Percentiles rank a stretch among this genome's conserved stretches.
These are phyloP conservation scores for Eremobia ochroleuca DNA, from an alignment of 2,888 invertebrate genomes.

Conservation along the genomic window DNA sequence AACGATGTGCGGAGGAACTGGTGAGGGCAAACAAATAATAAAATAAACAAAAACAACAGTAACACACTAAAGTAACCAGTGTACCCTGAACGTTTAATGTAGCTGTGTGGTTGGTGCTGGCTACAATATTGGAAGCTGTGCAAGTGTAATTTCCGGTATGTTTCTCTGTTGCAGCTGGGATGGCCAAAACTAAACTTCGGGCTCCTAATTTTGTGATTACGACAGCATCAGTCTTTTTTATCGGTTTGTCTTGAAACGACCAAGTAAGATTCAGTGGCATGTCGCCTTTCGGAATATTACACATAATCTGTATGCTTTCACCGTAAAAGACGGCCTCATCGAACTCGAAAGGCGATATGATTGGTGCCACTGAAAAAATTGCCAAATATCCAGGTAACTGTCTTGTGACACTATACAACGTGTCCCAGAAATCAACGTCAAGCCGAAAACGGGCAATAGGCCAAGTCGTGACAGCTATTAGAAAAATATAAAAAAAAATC, in stretches of 20 bases:
- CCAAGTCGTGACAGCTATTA: too few species aligned
- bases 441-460: too few species aligned
- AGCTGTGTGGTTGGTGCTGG: constrained; percentile 92
- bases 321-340: constrained; percentile 90
- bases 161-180: constrained; percentile 92
- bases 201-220: constrained; percentile 91
- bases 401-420: constrained; percentile 29
- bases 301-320: constrained; percentile 91
- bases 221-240: constrained; percentile 84
- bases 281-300: constrained; percentile 93
- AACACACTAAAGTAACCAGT: constrained; percentile 74
- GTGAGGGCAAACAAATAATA: constrained; percentile 76
- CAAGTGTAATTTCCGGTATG: constrained; percentile 95
- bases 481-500: too few species aligned
- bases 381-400: constrained; percentile 50
- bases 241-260: constrained; percentile 92
- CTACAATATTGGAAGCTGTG: constrained; percentile 93
- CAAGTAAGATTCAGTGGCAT: constrained; percentile 93
- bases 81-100: constrained; percentile 93
- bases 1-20: constrained; percentile 92
- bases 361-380: constrained; percentile 90
- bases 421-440: too few species aligned
- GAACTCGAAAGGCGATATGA: constrained; percentile 91
- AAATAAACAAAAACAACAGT: constrained; percentile 73
- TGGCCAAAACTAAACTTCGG: constrained; percentile 92